Percentiles rank a stretch among this genome's conserved stretches.
These are phyloP conservation scores for Meriones psammophilus DNA, from an alignment of 2,797 vertebrate genomes.

Conservation along the genomic window DNA sequence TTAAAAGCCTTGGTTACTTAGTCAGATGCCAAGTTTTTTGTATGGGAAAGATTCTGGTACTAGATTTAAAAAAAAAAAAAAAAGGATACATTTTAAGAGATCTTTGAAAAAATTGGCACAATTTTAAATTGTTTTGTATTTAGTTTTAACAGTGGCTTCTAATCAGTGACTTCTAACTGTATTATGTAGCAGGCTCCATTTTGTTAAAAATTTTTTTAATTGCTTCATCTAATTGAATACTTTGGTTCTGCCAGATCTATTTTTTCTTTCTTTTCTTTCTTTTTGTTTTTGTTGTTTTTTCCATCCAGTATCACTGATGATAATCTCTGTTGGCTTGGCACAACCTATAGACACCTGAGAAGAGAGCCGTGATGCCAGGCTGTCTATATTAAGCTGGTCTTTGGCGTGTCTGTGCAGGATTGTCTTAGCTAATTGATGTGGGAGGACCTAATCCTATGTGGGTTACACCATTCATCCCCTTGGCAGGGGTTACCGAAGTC, in stretches of 20 bases:
- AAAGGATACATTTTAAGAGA: conserved; percentile 45
- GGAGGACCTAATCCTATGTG: not conserved
- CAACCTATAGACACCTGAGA: not conserved
- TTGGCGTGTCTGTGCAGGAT: not conserved
- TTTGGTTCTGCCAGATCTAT: conserved; percentile 29
- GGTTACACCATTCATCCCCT: not conserved
- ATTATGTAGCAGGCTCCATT: not conserved
- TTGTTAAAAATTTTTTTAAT: conserved; percentile 54
- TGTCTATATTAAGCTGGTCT: not conserved
- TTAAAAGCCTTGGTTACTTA: conserved; percentile 58
- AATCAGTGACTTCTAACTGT: conserved; percentile 25
- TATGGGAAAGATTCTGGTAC: conserved; percentile 12
- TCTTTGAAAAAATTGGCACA: conserved; percentile 17
- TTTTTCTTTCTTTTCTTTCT: not conserved
- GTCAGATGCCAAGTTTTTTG: conserved; percentile 31
- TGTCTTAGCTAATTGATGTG: not conserved
- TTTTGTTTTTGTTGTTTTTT: not conserved
- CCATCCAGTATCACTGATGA: not conserved
- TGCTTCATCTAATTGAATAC: conserved; percentile 9
- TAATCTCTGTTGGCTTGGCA: not conserved
- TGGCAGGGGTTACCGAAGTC: not conserved
- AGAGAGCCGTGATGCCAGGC: not conserved
- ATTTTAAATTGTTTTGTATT: conserved; percentile 42
- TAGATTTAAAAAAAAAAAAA: not conserved
- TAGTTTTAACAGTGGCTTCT: conserved; percentile 45